Percentiles rank a stretch among this genome's conserved stretches.
phyloP scores from a whole-genome alignment of 2,888 invertebrate species.

The Gymnocheta viridis region DNA sequence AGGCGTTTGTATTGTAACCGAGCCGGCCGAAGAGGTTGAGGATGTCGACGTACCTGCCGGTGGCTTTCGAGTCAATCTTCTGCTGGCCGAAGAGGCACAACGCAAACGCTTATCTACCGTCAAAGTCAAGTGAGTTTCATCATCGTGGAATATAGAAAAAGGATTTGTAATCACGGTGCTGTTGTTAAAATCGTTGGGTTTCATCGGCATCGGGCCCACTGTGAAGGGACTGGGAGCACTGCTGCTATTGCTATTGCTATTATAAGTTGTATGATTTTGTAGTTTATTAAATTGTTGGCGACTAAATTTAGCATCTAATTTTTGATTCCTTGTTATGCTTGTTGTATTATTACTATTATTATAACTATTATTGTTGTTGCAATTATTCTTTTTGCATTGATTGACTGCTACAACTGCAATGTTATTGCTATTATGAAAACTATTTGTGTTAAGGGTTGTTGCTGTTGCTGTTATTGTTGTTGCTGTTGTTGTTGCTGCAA shows the following conservation, averaged over 20 bases:
- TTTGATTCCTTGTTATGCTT: constrained; percentile 49
- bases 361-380: too few relatives aligned
- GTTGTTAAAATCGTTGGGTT: constrained; percentile 72
- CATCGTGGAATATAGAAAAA: constrained; percentile 80
- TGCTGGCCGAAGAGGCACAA: constrained; percentile 71
- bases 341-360: constrained; percentile 9
- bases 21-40: constrained; percentile 22
- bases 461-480: constrained; percentile 51
- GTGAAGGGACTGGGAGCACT: not conserved
- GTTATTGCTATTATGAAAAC: constrained; percentile 78
- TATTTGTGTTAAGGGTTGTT: constrained; percentile 76
- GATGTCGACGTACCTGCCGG: constrained; percentile 17
- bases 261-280: constrained; percentile 27
- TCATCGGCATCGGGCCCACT: not conserved
- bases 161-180: constrained; percentile 81
- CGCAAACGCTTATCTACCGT: constrained; percentile 76
- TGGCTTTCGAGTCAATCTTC: constrained; percentile 39
- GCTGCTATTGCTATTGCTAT: constrained; percentile 37
- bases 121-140: constrained; percentile 73
- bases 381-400: constrained; percentile 26
- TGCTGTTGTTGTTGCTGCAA: constrained; percentile 73
- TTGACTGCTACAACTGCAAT: constrained; percentile 66
- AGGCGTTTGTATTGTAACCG: constrained; percentile 25
- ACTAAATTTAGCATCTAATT: constrained; percentile 46
- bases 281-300: constrained; percentile 46